phyloP scores from a whole-genome alignment of 2,113 vertebrate genomes.

The Malurus alboscapulatus region DNA sequence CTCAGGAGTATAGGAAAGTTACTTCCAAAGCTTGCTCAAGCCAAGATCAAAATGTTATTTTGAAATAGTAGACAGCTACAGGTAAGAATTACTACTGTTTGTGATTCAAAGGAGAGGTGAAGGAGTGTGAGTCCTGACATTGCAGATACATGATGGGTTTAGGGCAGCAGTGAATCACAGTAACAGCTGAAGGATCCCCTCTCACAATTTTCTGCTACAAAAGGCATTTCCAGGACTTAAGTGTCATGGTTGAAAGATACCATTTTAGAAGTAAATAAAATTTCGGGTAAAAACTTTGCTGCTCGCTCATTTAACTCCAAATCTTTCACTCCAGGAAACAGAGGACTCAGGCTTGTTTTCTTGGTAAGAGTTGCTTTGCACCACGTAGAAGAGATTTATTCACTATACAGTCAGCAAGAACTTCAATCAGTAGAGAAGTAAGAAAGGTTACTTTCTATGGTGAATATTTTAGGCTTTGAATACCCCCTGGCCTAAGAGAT shows the following conservation, averaged over 20 bases:
- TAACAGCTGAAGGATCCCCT: background rate
- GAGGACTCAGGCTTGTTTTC: background rate
- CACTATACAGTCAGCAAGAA: background rate
- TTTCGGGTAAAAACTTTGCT: background rate
- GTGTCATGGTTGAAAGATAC: background rate
- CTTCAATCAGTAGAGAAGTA: background rate
- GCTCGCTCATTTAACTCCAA: background rate
- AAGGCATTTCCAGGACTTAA: background rate
- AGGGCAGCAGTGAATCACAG: background rate
- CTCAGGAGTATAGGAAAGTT: background rate
- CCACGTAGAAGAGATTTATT: background rate
- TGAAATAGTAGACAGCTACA: background rate
- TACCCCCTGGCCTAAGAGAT: background rate
- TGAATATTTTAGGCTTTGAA: background rate
- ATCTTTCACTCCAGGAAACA: background rate
- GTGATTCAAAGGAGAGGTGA: background rate
- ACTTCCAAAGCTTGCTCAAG: background rate
- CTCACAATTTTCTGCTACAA: background rate
- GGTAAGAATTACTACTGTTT: background rate
- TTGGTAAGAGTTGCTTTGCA: background rate
- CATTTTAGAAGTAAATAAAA: background rate
- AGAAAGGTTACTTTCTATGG: background rate
- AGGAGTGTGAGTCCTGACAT: background rate
- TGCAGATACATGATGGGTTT: background rate
- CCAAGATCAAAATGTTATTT: background rate